A percentile compares a stretch with the other conserved stretches of the same genome.
Evolutionary conservation across 2,888 invertebrate species (phyloP).

Genomic region (Dryomyza anilis): DNA sequence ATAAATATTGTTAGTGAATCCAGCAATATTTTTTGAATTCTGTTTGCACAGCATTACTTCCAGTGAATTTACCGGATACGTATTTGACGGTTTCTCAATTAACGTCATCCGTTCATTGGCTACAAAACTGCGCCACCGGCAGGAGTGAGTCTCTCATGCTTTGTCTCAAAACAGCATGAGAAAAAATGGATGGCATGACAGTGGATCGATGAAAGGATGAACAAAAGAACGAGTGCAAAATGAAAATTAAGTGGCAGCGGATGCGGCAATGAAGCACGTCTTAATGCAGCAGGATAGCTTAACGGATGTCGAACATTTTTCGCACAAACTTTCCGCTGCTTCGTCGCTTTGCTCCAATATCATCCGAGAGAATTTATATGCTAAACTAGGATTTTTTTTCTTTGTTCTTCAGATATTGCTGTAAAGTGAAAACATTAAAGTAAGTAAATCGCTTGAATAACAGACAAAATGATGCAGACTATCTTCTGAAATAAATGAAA

Average conservation of each 20-base stretch:
- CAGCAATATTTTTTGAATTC: no score
- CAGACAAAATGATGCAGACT: no score
- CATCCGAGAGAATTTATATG: not conserved
- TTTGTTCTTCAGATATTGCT: no score
- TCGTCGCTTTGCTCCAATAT: not conserved
- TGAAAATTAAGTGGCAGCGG: not conserved
- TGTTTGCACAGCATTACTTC: no score
- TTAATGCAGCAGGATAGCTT: not conserved
- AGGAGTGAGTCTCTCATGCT: no score
- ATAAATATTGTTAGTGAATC: no score
- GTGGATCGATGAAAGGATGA: not conserved
- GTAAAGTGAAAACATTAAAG: no score
- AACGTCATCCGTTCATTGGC: not conserved
- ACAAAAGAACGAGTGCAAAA: not conserved
- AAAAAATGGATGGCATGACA: not conserved
- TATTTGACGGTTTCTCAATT: not conserved
- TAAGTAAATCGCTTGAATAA: no score
- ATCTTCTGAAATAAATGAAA: no score
- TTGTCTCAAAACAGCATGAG: no score
- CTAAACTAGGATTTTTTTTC: no score
- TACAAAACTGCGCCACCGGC: not conserved
- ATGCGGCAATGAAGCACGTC: not conserved
- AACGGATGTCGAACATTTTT: conserved; percentile 10
- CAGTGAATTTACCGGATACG: not conserved
- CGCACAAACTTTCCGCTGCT: no score